Percentiles rank a stretch among this genome's conserved stretches.
Evolutionary conservation across 1,140 invertebrate species (phyloP).

Genomic region (Drosophila bocqueti): DNA sequence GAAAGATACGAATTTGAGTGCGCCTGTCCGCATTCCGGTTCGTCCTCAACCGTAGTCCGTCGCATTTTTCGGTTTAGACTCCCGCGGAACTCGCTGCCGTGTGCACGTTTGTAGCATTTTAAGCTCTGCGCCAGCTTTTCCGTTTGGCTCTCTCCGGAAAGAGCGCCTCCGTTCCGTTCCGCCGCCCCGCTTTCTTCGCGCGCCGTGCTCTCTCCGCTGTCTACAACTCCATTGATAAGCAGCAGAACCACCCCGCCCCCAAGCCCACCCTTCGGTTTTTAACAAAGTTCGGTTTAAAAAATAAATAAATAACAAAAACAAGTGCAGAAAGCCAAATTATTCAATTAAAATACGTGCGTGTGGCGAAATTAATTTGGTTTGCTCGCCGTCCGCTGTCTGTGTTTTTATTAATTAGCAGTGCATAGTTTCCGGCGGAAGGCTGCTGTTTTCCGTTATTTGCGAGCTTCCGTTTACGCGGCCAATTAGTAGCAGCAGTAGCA

Average conservation of each 20-base stretch:
- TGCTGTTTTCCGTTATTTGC: slow-evolving; percentile 25
- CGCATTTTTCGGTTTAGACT: slow-evolving; percentile 39
- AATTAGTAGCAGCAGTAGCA: slow-evolving; percentile 41
- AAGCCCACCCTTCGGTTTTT: neutral
- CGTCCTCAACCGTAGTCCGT: slow-evolving; percentile 22
- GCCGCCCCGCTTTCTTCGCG: slow-evolving; percentile 16
- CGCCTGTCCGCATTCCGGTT: slow-evolving; percentile 54
- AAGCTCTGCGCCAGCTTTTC: slow-evolving; percentile 32
- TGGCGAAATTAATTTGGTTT: slow-evolving; percentile 41
- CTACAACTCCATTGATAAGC: slow-evolving; percentile 76
- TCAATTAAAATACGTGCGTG: slow-evolving; percentile 49
- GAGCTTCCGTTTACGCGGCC: slow-evolving; percentile 39
- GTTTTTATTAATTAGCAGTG: slow-evolving; percentile 51
- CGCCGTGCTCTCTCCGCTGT: slow-evolving; percentile 40
- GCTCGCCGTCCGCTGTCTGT: neutral
- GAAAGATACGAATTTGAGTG: slow-evolving; percentile 49
- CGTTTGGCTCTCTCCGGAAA: slow-evolving; percentile 39
- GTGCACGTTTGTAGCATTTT: slow-evolving; percentile 38
- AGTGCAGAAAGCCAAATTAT: slow-evolving; percentile 43
- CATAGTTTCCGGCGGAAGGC: slow-evolving; percentile 49
- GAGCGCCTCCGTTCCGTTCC: slow-evolving; percentile 43
- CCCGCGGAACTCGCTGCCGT: slow-evolving; percentile 46
- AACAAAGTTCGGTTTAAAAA: neutral
- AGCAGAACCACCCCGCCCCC: slow-evolving; percentile 37
- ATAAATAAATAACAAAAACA: neutral